A percentile compares a stretch with the other conserved stretches of the same genome.
Conservation (phyloP, 2,113 vertebrate species). For the Leiothrix lutea region DNA sequence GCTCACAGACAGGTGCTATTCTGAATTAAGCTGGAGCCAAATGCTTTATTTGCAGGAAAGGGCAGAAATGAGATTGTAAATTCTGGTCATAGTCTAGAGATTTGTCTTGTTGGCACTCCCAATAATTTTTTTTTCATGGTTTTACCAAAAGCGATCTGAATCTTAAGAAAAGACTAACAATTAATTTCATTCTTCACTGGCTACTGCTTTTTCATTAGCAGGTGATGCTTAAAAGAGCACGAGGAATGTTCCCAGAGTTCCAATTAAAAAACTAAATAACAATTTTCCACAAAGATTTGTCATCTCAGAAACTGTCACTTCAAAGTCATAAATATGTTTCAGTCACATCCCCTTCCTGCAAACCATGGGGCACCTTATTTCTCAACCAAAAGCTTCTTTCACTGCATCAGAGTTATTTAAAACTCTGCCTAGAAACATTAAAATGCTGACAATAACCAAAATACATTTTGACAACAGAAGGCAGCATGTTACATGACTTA, state of each 20-base stretch:
- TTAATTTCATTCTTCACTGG: constrained; percentile 18
- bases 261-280: neutral
- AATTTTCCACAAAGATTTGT: neutral
- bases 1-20: neutral
- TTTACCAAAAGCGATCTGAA: constrained; percentile 7
- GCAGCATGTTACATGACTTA: neutral
- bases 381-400: neutral
- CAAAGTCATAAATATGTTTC: neutral
- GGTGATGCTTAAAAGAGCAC: neutral
- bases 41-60: neutral
- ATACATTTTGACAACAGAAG: neutral
- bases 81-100: neutral
- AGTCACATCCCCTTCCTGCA: neutral
- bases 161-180: constrained; percentile 30
- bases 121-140: neutral
- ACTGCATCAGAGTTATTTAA: neutral
- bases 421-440: neutral
- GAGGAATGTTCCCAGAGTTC: neutral
- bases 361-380: neutral
- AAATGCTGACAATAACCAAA: neutral
- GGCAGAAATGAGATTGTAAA: neutral
- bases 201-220: constrained; percentile 4
- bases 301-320: neutral
- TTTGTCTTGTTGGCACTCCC: neutral
- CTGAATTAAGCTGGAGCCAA: neutral